Evolutionary conservation across 2,888 invertebrate genomes (phyloP).

Genomic region (Drosophila ezoana): DNA sequence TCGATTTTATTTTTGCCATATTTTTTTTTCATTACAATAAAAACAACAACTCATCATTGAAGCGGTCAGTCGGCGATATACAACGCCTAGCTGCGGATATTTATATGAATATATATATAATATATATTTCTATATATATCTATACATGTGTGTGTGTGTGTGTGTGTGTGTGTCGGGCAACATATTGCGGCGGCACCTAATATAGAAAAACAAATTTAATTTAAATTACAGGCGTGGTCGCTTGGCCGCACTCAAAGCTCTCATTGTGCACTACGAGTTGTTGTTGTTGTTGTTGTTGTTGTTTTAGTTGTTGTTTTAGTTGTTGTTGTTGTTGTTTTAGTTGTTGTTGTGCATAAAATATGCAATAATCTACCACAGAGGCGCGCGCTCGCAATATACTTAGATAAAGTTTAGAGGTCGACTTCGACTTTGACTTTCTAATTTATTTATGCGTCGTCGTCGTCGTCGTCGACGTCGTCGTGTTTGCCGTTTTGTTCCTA

Average conservation of each 20-base stretch:
- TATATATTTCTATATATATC: conserved; percentile 15
- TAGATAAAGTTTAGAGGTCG: conserved; percentile 79
- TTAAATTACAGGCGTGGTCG: conserved; percentile 80
- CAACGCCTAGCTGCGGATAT: conserved; percentile 71
- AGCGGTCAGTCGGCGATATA: conserved; percentile 59
- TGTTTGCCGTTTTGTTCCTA: conserved; percentile 60
- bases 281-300: conserved; percentile 36
- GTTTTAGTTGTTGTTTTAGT: conserved; percentile 38
- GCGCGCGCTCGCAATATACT: conserved; percentile 62
- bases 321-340: conserved; percentile 37
- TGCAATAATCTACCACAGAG: conserved; percentile 70
- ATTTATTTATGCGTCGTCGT: conserved; percentile 77
- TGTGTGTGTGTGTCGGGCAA: conserved; percentile 32
- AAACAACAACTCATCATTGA: conserved; percentile 75
- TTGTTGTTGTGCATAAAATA: conserved; percentile 74
- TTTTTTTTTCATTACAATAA: conserved; percentile 43
- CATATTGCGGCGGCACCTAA: conserved; percentile 74
- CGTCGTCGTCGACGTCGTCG: conserved; percentile 60
- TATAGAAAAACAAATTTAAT: conserved; percentile 79
- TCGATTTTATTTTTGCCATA: conserved; percentile 6
- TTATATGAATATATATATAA: conserved; percentile 17
- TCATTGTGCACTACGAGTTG: conserved; percentile 65
- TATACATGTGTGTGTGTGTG: conserved; percentile 22
- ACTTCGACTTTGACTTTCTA: conserved; percentile 76
- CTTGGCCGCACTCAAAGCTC: conserved; percentile 62